Base-by-base conservation (phyloP, 2,888 invertebrate genomes). In the Noctua janthina region DNA sequence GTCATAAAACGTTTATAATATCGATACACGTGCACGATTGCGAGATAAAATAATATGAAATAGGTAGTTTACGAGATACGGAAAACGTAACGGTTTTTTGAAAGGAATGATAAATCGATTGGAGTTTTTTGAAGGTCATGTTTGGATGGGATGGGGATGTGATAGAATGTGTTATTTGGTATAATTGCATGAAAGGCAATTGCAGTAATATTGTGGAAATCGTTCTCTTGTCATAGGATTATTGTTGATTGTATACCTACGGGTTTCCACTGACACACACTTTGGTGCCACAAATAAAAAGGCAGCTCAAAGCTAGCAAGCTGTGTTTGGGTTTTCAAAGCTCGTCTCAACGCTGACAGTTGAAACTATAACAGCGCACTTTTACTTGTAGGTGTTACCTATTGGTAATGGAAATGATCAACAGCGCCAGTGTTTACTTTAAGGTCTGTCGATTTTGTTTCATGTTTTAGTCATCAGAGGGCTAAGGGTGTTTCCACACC, bases 1-100 rank as follows among this genome's bases (percentile, higher is more conserved):
- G 82, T 90, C 91, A 92, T 93, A 92, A 93, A 93, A 92, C 91
- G 90, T 91, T 93, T 91, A 90, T 91, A 92, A 90, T 90, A 92
- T 91, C 90, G 91, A 90, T 89, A 88, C 90, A 90, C 90, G 90
- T 89, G 90, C 85, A 84, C 89, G 88, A 91, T 91, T 87, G 84
- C 69, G 54, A 76, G 87, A 84, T 81, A 79, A 76, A 79, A 78
- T 64, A 51, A 67, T 46, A 46, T 74, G 39, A 77, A 49, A 76
- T 69, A 80, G 69, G 35, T 70, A 73, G 43, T 86, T 84, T 87
- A 85, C 71, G 87, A 75, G 66, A 87, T 67, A 79, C 67, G 92
- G 92, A 92, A 87, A 51, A 71, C 68, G 71, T 72, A 35, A 66
- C 78, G 74, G n/a, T 64, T 35, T 82, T 85, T 73, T 54, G 51